phyloP scores from a whole-genome alignment of 2,888 invertebrate genomes.

The Caenorhabditis angaria region DNA sequence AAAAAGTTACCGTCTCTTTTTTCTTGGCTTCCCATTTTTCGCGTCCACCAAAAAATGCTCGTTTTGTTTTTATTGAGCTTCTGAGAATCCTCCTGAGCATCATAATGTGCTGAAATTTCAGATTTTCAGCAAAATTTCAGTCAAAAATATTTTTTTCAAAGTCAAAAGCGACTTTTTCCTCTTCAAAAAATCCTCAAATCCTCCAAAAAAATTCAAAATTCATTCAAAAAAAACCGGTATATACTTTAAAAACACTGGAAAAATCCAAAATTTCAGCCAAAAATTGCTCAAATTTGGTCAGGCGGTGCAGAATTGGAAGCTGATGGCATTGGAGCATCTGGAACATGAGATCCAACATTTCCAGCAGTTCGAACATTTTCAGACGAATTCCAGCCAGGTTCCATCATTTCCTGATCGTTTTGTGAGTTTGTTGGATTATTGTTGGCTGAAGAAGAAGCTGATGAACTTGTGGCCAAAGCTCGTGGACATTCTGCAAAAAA shows the following conservation, averaged over 20 bases:
- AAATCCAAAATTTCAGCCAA: not conserved
- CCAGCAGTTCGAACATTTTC: not conserved
- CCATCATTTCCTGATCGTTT: constrained; percentile 5
- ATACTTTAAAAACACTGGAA: too few relatives aligned
- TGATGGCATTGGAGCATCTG: constrained; percentile 37
- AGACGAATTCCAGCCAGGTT: not conserved
- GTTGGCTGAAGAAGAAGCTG: not conserved
- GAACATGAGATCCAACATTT: constrained; percentile 14
- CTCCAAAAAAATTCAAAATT: too few relatives aligned
- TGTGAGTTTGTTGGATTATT: constrained; percentile 1
- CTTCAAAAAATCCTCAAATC: too few relatives aligned
- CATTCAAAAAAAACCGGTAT: too few relatives aligned
- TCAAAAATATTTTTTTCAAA: too few relatives aligned
- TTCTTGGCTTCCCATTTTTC: constrained; percentile 12
- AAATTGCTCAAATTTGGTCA: constrained; percentile 1
- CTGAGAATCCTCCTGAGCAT: constrained; percentile 27
- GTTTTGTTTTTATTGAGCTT: not conserved
- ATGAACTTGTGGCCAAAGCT: not conserved
- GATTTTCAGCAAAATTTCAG: not conserved
- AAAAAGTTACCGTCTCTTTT: constrained; percentile 16
- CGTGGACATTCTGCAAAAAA: not conserved
- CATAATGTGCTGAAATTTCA: constrained; percentile 1
- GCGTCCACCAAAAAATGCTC: constrained; percentile 11
- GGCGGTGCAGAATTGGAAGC: not conserved
- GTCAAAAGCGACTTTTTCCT: too few relatives aligned